A percentile compares a stretch with the other conserved stretches of the same genome.
phyloP scores from a whole-genome alignment of 2,888 invertebrate species.

The Ariolimax columbianus region DNA sequence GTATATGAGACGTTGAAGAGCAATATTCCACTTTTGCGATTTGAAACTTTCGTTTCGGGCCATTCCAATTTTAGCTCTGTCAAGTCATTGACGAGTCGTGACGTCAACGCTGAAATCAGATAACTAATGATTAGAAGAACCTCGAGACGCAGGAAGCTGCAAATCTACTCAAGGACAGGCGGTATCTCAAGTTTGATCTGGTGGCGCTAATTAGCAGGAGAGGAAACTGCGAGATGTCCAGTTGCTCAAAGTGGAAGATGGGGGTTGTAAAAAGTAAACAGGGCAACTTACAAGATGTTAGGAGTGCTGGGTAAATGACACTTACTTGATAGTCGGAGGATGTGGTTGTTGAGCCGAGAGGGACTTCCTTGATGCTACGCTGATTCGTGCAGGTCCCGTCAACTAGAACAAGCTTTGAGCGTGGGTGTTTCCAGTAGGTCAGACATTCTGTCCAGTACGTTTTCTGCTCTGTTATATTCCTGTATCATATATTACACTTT shows the following conservation, averaged over 20 bases:
- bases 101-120: constrained; percentile 24
- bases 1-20: too few relatives aligned
- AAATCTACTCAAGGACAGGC: constrained; percentile 6
- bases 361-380: constrained; percentile 2
- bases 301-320: constrained; percentile 16
- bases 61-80: too few relatives aligned
- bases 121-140: background rate
- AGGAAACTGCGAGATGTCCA: background rate
- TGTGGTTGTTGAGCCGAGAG: constrained; percentile 7
- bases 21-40: too few relatives aligned
- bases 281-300: background rate
- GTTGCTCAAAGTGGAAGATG: constrained; percentile 7
- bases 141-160: constrained; percentile 2
- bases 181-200: constrained; percentile 27
- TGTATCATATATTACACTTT: too few relatives aligned
- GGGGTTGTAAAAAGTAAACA: constrained; percentile 12
- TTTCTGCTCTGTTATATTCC: too few relatives aligned
- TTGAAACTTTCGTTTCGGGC: too few relatives aligned
- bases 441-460: background rate
- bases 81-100: background rate
- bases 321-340: background rate
- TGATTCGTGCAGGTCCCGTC: background rate
- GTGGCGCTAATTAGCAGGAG: constrained; percentile 9
- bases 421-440: constrained; percentile 9
- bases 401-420: background rate